Conservation (phyloP, 92 coral and sea anemone genomes). For the Umimayanthus kanabou region DNA sequence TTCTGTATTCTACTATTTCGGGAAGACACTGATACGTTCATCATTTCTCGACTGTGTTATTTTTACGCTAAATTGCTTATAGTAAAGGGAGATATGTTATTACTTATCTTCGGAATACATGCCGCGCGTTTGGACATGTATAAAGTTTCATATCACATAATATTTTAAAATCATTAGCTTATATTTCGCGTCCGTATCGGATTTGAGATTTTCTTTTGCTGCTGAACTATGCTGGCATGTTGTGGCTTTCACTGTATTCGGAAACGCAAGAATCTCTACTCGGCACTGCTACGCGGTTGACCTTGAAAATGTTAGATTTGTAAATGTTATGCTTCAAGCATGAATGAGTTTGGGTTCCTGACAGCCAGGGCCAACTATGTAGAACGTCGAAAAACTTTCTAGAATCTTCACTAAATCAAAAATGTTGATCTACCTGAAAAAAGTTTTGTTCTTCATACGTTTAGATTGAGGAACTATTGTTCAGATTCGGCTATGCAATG, state of each 20-base stretch:
- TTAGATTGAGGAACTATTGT: background rate
- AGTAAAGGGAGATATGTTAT: slow-evolving; percentile 2
- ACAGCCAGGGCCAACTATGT: background rate
- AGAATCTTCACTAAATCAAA: background rate
- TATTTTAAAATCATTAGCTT: slow-evolving; percentile 11
- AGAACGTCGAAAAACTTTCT: background rate
- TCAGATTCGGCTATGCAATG: background rate
- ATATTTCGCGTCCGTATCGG: slow-evolving; percentile 33
- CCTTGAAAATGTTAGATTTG: slow-evolving; percentile 23
- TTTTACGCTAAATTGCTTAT: slow-evolving; percentile 21
- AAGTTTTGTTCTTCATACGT: background rate
- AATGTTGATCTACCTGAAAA: background rate
- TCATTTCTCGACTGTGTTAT: slow-evolving; percentile 23
- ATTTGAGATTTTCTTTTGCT: slow-evolving; percentile 18
- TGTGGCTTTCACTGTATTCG: slow-evolving; percentile 19
- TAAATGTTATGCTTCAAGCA: slow-evolving; percentile 20
- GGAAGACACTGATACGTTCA: background rate
- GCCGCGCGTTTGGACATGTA: background rate
- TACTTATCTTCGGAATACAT: slow-evolving; percentile 18
- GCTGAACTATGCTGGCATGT: slow-evolving; percentile 26
- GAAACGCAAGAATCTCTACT: background rate
- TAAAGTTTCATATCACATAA: slow-evolving; percentile 32
- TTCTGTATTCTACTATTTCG: background rate
- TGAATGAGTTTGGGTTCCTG: slow-evolving; percentile 25
- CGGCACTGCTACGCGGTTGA: background rate